Evolutionary conservation across 2,113 vertebrate genomes (phyloP), one percentile per base, ranked within the genome.

Genomic region (Triplophysa rosa): DNA sequence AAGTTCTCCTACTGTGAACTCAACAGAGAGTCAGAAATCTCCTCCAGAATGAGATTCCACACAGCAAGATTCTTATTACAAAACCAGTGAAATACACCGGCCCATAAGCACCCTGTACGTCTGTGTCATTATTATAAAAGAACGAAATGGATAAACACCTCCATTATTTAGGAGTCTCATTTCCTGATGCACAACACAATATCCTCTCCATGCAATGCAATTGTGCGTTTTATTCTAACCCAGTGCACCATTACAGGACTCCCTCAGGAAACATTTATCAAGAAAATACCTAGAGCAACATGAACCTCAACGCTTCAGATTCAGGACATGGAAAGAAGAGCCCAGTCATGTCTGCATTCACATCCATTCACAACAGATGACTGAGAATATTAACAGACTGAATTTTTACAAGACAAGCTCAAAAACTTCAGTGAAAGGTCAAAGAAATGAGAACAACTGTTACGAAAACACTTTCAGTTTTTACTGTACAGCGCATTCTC

Each of bases 151-250:
- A 84, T 77, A 87, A 89, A 90, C 78, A 68, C 73, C 77, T 91
- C 84, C 89, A 92, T 91, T 90, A 91, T 92, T 90, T 88, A 92
- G 87, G 84, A 89, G 85, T 81, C 76, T 42, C 79, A 86, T 85
- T 87, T 89, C 80, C 84, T 83, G 73, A 82, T 84, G 87, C 86
- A 80, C 77, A 85, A 86, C 63, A 74, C 82, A 85, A 74, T 87
- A 90, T 81, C 79, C 76, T 85, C 85, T 88, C 83, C 84, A 82
- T 76, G 82, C 74, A 84, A 82, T 67, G 58, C 71, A 79, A 65
- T 61, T 26, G 58, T 85, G 86, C 83, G 82, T 78, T 79, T 80
- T 79, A 88, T 90, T 87, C 52, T 45, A 52, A 72, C 40, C 77
- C 77, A 77, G 61, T 56, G 72, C 42, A 16, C 52, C 80, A n/a